phyloP scores from a whole-genome alignment of 2,888 invertebrate genomes.

The Drosophila limbata region DNA sequence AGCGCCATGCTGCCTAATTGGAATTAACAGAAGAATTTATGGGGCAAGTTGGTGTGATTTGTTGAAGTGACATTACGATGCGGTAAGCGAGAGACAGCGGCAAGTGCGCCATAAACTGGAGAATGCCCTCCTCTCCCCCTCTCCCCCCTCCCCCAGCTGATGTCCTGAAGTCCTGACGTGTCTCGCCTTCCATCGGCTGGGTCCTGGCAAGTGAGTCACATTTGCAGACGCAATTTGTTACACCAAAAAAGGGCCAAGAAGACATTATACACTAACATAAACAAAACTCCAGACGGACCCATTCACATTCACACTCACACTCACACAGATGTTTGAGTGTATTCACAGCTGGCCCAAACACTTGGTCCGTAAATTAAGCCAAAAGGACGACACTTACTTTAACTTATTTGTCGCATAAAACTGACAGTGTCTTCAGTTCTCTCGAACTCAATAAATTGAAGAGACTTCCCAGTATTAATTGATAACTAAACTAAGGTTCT shows the following conservation, averaged over 20 bases:
- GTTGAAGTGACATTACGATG: conserved; percentile 83
- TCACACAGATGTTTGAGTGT: conserved; percentile 17
- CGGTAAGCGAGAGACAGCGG: conserved; percentile 67
- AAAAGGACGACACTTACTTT: conserved; percentile 36
- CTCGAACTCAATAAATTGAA: neutral
- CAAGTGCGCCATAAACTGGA: conserved; percentile 58
- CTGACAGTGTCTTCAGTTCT: conserved; percentile 18
- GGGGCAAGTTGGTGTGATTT: conserved; percentile 84
- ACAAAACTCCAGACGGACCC: conserved; percentile 70
- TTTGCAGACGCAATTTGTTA: conserved; percentile 77
- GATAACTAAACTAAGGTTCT: conserved; percentile 3
- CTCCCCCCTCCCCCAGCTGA: neutral
- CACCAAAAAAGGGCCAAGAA: conserved; percentile 62
- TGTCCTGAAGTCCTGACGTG: neutral
- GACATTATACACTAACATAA: conserved; percentile 66
- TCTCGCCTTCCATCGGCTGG: neutral
- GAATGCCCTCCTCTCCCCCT: conserved; percentile 5
- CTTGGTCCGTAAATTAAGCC: conserved; percentile 49
- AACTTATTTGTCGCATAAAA: conserved; percentile 40
- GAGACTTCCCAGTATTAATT: conserved; percentile 6
- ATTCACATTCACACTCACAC: conserved; percentile 9
- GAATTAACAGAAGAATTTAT: conserved; percentile 85
- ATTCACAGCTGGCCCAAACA: conserved; percentile 51
- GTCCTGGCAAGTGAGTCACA: conserved; percentile 56
- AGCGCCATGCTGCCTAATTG: conserved; percentile 83